Conservation (phyloP, 2,888 invertebrate species). For the Drosophila subquinaria region DNA sequence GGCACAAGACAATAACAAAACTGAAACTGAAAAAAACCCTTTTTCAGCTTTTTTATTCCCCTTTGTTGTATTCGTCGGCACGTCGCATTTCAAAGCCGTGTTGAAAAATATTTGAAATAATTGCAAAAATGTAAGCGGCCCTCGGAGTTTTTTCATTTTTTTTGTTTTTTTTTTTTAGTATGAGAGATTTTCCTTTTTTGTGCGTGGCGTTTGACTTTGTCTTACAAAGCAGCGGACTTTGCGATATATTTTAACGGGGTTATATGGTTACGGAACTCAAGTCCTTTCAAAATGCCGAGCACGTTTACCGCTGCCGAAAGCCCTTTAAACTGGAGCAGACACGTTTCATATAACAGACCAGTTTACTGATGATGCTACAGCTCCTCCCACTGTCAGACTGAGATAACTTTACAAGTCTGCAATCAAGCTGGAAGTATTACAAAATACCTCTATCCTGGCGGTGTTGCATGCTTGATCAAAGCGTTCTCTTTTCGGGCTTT, state of each 20-base stretch:
- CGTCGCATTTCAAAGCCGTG: conserved; percentile 77
- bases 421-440: neutral
- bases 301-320: conserved; percentile 45
- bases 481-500: neutral
- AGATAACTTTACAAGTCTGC: neutral
- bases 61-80: conserved; percentile 58
- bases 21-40: conserved; percentile 20
- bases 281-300: conserved; percentile 52
- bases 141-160: conserved; percentile 12
- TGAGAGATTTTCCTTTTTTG: conserved; percentile 21
- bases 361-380: neutral
- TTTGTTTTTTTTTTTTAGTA: neutral
- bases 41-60: conserved; percentile 17
- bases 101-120: conserved; percentile 80
- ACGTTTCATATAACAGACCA: conserved; percentile 28
- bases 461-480: neutral
- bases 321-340: conserved; percentile 33
- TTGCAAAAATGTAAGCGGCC: conserved; percentile 70
- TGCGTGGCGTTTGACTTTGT: conserved; percentile 26
- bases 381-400: neutral
- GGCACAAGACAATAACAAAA: conserved; percentile 57
- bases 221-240: conserved; percentile 31
- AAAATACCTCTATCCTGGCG: neutral
- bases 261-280: conserved; percentile 2
- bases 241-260: conserved; percentile 5